Base-by-base conservation (phyloP, 2,888 invertebrate genomes). In the Sphaeridia pumilis region DNA sequence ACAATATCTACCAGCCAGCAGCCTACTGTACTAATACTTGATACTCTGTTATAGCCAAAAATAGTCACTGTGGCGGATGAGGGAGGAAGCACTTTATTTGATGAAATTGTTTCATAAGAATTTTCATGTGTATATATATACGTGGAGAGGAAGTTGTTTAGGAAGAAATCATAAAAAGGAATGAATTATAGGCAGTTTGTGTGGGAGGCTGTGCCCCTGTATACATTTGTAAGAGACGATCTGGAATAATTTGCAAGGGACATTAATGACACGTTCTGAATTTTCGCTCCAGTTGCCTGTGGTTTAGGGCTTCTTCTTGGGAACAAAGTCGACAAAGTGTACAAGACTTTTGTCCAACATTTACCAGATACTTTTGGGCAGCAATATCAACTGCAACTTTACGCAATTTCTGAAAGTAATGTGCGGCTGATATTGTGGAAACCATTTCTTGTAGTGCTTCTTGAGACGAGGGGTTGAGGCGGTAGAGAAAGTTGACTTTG, bases 191-290 rank as follows among this genome's bases (percentile, higher is more conserved):
- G n/a, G n/a, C n/a, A n/a, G n/a, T n/a, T n/a, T n/a, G n/a, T n/a
- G n/a, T n/a, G n/a, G n/a, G n/a, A n/a, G n/a, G n/a, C n/a, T n/a
- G n/a, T n/a, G n/a, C n/a, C n/a, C n/a, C n/a, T 31, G 31, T 14
- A 31, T 31, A 31, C 31, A 31, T 31, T 38, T 14, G 17, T 38
- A 20, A 38, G 12, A 38, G 12, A 24, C 12, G 41, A 42, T 27
- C n/a, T 38, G 26, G 42, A 49, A 49, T 49, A 49, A 49, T 49
- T 41, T 36, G 26, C 36, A 22, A 27, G 49, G 17, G 49, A 49
- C 49, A 27, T 49, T 49, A 49, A 49, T 26, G 49, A 49, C 49
- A 26, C 28, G 26, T 26, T 38, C 21, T 25, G 26, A 17, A 49
- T 22, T 49, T 47, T 46, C 7, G 28, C 17, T 31, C 20, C 5